Percentiles rank a stretch among this genome's conserved stretches.
These are phyloP conservation scores for Arbacia lixula DNA, from an alignment of 53 echinoderm and acorn worm genomes.

Conservation along the genomic window DNA sequence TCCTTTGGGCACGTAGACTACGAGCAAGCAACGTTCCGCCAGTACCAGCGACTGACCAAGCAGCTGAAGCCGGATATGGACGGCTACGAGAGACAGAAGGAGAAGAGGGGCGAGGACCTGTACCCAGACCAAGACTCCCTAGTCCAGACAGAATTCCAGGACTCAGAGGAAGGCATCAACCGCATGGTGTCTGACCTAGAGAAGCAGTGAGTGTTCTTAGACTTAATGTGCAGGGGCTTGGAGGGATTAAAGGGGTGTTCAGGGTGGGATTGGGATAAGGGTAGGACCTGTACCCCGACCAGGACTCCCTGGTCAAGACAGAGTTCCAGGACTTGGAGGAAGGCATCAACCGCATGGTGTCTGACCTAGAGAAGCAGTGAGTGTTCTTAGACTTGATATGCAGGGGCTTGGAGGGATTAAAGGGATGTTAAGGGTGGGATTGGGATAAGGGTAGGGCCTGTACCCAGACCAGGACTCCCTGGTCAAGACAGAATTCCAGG, in stretches of 20 bases:
- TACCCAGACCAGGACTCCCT: constrained; percentile 86
- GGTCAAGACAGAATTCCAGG: constrained; percentile 81
- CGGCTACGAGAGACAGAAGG: constrained; percentile 80
- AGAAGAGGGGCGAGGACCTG: constrained; percentile 94
- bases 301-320: constrained; percentile 73
- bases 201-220: constrained; percentile 84
- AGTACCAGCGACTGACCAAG: constrained; percentile 97
- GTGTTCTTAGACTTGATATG: constrained; percentile 26
- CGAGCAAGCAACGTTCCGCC: constrained; percentile 89
- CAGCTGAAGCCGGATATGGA: constrained; percentile 97
- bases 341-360: constrained; percentile 86
- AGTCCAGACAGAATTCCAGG: constrained; percentile 82
- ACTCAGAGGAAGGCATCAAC: constrained; percentile 87
- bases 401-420: too few species aligned
- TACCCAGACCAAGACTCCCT: constrained; percentile 86
- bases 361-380: constrained; percentile 93
- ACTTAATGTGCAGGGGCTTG: too few species aligned
- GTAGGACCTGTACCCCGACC: constrained; percentile 83
- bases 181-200: constrained; percentile 93
- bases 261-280: too few species aligned
- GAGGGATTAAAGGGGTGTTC: too few species aligned
- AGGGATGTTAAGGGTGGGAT: too few species aligned
- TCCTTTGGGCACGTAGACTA: too few species aligned
- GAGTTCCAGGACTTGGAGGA: constrained; percentile 86
- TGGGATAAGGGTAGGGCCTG: constrained; percentile 90